Conservation (phyloP, 2,113 vertebrate species). For the Alosa alosa region DNA sequence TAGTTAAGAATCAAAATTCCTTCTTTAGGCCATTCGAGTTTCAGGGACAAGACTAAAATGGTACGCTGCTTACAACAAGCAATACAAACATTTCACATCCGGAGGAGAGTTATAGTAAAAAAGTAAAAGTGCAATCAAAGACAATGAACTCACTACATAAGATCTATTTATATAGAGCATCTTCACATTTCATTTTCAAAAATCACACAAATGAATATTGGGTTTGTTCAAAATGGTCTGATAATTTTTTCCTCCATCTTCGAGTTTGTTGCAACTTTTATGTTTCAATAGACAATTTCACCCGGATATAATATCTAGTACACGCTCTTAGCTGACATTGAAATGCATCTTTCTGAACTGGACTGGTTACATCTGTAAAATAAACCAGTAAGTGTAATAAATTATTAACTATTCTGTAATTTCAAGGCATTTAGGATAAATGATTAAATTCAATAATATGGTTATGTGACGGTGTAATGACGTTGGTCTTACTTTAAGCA, state of each 20-base stretch:
- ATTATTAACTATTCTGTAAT: neutral
- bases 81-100: neutral
- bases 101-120: neutral
- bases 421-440: neutral
- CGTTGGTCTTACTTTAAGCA: neutral
- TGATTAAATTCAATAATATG: neutral
- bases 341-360: neutral
- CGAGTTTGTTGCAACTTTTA: too few species aligned
- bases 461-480: neutral
- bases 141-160: neutral
- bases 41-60: neutral
- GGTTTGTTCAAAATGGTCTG: neutral
- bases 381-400: neutral
- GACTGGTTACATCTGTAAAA: neutral
- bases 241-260: too few species aligned
- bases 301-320: neutral
- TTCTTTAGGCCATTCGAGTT: constrained; percentile 1
- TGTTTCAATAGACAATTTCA: neutral
- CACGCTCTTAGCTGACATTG: neutral
- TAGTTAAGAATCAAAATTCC: neutral
- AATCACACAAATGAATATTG: neutral
- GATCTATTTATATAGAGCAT: neutral
- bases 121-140: neutral
- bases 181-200: neutral
- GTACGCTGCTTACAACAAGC: neutral